Base-by-base conservation (phyloP, 2,888 invertebrate genomes). In the Acronicta alni region DNA sequence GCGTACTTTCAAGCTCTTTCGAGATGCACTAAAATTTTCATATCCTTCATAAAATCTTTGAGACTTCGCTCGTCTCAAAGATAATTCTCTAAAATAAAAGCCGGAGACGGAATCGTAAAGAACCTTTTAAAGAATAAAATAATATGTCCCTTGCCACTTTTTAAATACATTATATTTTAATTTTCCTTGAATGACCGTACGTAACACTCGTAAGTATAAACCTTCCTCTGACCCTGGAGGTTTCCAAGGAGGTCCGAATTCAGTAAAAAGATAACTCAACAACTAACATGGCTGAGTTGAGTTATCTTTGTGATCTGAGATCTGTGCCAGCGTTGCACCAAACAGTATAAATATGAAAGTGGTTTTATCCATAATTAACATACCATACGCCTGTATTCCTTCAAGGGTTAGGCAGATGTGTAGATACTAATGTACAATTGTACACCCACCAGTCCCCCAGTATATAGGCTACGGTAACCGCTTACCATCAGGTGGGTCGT, bases 11-110 rank as follows among this genome's bases (percentile, higher is more conserved):
- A 48, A 55, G 66, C 47, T 74, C 72, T 73, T 63, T 54, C 62
- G 63, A 77, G 76, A 76, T 75, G 77, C 70, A 84, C 80, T 85
- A 80, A 86, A 86, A 84, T 76, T 84, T 87, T 87, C 84, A 86
- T 83, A 82, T 57, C 76, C 75, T 70, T 30, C 77, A 81, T 85
- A 85, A 86, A 87, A 84, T 81, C 77, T 73, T 81, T 74, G 68
- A 76, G 77, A 81, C 77, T 78, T 68, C 68, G 72, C 76, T 79
- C 80, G 75, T 82, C 79, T 79, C 79, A 78, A 71, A 79, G 77
- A 86, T 84, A 83, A 87, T 84, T 87, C 76, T 74, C 67, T 57
- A 62, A 79, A 81, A 83, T 81, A 81, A 84, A 85, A 84, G 77
- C 72, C 65, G 67, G 69, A 74, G 70, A 64, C 35, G n/a, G 66